Percentiles rank a stretch among this genome's conserved stretches.
phyloP scores from a whole-genome alignment of 2,113 vertebrate genomes.

The Capreolus pygargus region DNA sequence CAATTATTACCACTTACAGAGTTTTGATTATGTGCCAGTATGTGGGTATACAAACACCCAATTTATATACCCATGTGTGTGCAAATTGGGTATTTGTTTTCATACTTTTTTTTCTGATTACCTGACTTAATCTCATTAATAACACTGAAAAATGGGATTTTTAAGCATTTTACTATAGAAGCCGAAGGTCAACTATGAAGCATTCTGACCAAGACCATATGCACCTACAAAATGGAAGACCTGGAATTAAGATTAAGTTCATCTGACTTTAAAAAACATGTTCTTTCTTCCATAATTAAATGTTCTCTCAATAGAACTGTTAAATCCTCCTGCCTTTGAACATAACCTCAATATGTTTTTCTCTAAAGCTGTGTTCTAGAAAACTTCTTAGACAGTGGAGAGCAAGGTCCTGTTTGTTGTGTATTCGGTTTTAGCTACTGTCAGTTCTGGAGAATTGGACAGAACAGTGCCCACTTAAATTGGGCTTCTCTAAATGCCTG shows the following conservation, averaged over 20 bases:
- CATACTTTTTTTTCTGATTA: background rate
- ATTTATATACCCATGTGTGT: background rate
- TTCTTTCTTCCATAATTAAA: background rate
- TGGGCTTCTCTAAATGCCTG: background rate
- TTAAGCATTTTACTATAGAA: conserved; percentile 2
- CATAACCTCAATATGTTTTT: background rate
- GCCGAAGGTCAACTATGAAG: background rate
- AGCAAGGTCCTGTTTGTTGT: background rate
- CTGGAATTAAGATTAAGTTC: background rate
- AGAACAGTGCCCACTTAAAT: background rate
- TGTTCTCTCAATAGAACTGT: background rate
- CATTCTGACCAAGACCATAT: background rate
- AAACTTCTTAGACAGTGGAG: background rate
- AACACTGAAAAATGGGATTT: background rate
- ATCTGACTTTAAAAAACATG: background rate
- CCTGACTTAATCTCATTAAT: background rate
- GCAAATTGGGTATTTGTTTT: background rate
- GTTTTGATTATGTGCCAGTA: background rate
- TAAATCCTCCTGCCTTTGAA: background rate
- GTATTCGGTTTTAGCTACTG: background rate
- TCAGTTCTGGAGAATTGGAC: background rate
- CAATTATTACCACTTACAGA: background rate
- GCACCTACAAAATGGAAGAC: background rate
- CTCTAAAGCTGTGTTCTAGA: background rate
- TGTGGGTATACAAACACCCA: background rate